Evolutionary conservation across 1,140 invertebrate genomes (phyloP), one percentile per base, ranked within the genome.

Genomic region (Ips nitidus): DNA sequence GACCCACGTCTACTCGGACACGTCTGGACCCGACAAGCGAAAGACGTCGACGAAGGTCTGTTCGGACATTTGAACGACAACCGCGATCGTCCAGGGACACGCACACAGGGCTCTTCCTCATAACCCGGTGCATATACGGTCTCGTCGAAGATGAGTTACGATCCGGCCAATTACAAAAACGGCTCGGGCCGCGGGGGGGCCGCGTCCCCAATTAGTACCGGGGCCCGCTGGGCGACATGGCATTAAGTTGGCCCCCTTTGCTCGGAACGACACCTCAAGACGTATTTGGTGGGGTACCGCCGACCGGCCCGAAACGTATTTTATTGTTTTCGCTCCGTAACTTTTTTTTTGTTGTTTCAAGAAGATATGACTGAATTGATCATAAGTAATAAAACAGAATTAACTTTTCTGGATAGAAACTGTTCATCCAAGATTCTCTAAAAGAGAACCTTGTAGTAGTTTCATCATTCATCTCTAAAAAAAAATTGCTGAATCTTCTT

Each of bases 201-300:
- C 65, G 38, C 41, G 66, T 58, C 64, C 72, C 72, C 72, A 71
- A 73, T 73, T 73, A 73, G 71, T 70, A 73, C 43, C 50, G 68
- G 55, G 71, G 68, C 71, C 71, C 66, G 69, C 69, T 70, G 71
- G 39, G 71, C 70, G 58, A 73, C 71, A 73, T 59, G 71, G 65
- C 71, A 70, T 70, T 73, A 73, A 72, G 53, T 50, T 58, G 64
- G 62, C 64, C 70, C 55, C 65, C 55, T 50, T 61, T 53, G 55
- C 57, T 43, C 37, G 41, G 63, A 61, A 71, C 64, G 64, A 66
- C 63, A 62, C 70, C 70, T 66, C 58, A 58, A 53, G 45, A 53
- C 22, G 22, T 22, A 22, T 22, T 62, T 59, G 47, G 57, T 43
- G 60, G 59, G 59, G 50, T 52, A 64, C 47, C 59, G 53, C 58